Percentiles rank a stretch among this genome's conserved stretches.
These are phyloP conservation scores for Slavum lentiscoides DNA, from an alignment of 2,888 invertebrate genomes.

Conservation along the genomic window DNA sequence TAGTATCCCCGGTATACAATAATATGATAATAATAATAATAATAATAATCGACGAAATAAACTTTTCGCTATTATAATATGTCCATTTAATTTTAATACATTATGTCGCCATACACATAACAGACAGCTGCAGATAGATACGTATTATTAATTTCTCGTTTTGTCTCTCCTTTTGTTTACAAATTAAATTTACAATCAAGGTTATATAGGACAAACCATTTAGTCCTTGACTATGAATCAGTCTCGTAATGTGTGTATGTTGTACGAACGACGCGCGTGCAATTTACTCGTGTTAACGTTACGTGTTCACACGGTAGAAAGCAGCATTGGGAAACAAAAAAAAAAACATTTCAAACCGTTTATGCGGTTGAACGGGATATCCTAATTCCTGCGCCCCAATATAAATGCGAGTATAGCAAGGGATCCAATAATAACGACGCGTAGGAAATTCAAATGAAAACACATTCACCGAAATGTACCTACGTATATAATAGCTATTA, in stretches of 20 bases:
- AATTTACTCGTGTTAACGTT: conserved; percentile 12
- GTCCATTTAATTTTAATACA: no score
- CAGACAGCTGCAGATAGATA: neutral
- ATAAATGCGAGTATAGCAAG: no score
- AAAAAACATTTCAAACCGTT: conserved; percentile 5
- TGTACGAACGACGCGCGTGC: conserved; percentile 30
- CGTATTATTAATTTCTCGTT: neutral
- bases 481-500: no score
- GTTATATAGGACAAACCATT: conserved; percentile 24
- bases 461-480: no score
- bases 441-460: no score
- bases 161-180: conserved; percentile 22
- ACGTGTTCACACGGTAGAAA: neutral
- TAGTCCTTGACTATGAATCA: conserved; percentile 53
- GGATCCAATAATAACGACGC: no score
- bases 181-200: conserved; percentile 27
- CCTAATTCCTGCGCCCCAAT: conserved; percentile 18
- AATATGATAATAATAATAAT: no score
- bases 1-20: no score
- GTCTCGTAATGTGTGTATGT: conserved; percentile 41
- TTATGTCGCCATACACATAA: no score
- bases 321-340: neutral
- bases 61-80: no score
- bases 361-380: conserved; percentile 35
- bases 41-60: no score